phyloP scores from a whole-genome alignment of 2,113 vertebrate species.

The Nettapus auritus region DNA sequence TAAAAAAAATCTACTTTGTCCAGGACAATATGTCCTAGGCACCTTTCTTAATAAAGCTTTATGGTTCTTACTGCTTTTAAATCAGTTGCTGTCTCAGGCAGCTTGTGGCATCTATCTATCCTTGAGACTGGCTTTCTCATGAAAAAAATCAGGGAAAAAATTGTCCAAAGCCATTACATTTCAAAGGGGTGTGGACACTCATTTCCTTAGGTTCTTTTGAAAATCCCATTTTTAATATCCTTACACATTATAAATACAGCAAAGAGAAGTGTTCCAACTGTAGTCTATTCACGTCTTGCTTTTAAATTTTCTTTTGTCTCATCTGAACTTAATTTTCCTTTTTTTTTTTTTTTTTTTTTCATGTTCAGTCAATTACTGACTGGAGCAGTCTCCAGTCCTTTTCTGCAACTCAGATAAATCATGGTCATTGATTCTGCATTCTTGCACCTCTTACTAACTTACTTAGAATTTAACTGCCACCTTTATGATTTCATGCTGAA shows the following conservation, averaged over 20 bases:
- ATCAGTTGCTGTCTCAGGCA: conserved; percentile 36
- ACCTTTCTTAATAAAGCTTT: conserved; percentile 62
- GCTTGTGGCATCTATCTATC: conserved; percentile 40
- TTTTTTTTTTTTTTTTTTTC: neutral
- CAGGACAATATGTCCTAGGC: conserved; percentile 28
- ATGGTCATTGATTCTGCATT: conserved; percentile 57
- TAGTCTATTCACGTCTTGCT: neutral
- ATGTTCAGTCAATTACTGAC: conserved; percentile 39
- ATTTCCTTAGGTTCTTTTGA: conserved; percentile 43
- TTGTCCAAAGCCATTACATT: conserved; percentile 15
- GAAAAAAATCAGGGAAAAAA: conserved; percentile 20
- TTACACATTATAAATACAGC: conserved; percentile 7
- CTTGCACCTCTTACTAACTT: conserved; percentile 63
- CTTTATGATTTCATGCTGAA: conserved; percentile 56
- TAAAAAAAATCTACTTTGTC: conserved; percentile 3
- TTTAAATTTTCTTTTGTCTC: conserved; percentile 54
- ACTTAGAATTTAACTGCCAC: conserved; percentile 55
- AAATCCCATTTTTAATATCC: conserved; percentile 47
- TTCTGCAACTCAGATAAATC: conserved; percentile 59
- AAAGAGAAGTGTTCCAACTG: conserved; percentile 46
- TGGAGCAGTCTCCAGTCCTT: conserved; percentile 45
- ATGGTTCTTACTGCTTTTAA: conserved; percentile 56
- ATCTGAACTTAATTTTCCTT: conserved; percentile 51
- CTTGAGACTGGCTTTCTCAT: conserved; percentile 5
- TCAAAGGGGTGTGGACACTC: neutral